phyloP scores from a whole-genome alignment of 2,888 invertebrate species.

The Volucella inanis region DNA sequence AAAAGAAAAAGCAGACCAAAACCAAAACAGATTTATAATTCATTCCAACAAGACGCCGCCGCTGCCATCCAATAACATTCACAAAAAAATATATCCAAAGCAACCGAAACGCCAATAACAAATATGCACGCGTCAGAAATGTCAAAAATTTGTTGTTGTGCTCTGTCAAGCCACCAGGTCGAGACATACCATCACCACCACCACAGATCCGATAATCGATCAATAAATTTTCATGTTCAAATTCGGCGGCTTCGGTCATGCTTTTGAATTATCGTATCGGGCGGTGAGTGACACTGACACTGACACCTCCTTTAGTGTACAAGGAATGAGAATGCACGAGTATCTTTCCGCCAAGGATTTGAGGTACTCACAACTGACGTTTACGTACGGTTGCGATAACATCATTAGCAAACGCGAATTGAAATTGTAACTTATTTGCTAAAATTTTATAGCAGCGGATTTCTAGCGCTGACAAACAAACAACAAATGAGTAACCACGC shows the following conservation, averaged over 20 bases:
- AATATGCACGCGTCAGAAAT: slow-evolving; percentile 66
- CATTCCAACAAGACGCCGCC: slow-evolving; percentile 31
- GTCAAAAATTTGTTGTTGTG: slow-evolving; percentile 44
- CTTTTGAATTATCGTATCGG: slow-evolving; percentile 26
- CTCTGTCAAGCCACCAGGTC: not conserved
- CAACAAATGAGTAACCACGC: slow-evolving; percentile 74
- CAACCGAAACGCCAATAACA: slow-evolving; percentile 35
- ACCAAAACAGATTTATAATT: slow-evolving; percentile 49
- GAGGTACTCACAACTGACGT: not conserved
- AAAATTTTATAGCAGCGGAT: slow-evolving; percentile 34
- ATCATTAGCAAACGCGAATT: not conserved
- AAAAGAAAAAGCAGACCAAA: slow-evolving; percentile 23
- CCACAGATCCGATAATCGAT: slow-evolving; percentile 51
- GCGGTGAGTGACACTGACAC: slow-evolving; percentile 19
- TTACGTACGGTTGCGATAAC: not conserved
- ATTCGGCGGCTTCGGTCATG: slow-evolving; percentile 6
- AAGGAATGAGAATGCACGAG: not conserved
- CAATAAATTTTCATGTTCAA: slow-evolving; percentile 45
- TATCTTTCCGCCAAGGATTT: slow-evolving; percentile 21
- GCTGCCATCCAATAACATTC: not conserved
- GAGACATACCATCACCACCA: not conserved
- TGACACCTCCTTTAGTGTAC: slow-evolving; percentile 12
- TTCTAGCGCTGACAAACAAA: slow-evolving; percentile 35
- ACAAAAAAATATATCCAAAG: not conserved
- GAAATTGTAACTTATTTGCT: not conserved